A percentile compares a stretch with the other conserved stretches of the same genome.
phyloP scores from a whole-genome alignment of 2,888 invertebrate genomes.

The Pristionchus arcanus region DNA sequence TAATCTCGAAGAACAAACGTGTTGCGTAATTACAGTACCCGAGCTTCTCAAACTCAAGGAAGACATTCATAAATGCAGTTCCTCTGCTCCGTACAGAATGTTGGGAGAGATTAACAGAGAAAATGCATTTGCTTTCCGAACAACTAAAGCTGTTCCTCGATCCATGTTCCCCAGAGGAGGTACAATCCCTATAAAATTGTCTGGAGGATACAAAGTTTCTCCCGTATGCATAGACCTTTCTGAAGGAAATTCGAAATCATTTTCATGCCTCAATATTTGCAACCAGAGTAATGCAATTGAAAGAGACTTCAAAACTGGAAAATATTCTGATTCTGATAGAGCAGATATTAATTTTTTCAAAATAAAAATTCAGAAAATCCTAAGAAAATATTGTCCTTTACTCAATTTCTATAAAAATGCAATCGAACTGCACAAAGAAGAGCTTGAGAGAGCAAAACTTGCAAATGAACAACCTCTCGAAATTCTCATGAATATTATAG shows the following conservation, averaged over 20 bases:
- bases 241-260: not conserved
- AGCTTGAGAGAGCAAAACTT: not conserved
- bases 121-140: not conserved
- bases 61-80: not conserved
- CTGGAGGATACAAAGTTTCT: not conserved
- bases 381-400: not conserved
- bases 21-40: not conserved
- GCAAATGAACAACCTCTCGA: not conserved
- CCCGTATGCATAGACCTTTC: not conserved
- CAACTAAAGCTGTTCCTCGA: too few relatives aligned
- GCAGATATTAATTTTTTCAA: not conserved
- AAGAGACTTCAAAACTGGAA: not conserved
- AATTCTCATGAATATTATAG: constrained; percentile 10
- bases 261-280: constrained; percentile 17
- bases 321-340: not conserved
- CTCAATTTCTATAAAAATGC: not conserved
- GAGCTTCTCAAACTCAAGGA: not conserved
- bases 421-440: not conserved
- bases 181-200: not conserved
- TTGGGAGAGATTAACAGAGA: not conserved
- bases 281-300: not conserved
- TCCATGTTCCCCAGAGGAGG: not conserved
- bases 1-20: not conserved
- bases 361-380: not conserved
- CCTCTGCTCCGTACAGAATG: not conserved